A percentile compares a stretch with the other conserved stretches of the same genome.
Conservation (phyloP, 2,797 vertebrate genomes). For the Danio tinwini region DNA sequence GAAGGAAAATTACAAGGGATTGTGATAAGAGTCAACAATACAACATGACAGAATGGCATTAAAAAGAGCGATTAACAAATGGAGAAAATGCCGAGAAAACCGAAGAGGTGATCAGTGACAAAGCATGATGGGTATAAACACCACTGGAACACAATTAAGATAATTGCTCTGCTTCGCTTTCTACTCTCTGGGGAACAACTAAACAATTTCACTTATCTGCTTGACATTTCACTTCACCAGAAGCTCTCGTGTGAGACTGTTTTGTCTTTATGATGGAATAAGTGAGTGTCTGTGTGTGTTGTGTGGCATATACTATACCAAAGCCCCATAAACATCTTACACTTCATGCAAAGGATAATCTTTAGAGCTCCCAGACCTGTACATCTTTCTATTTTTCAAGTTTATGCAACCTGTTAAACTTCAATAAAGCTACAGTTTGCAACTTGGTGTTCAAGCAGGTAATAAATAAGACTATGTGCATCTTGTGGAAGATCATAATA, state of each 20-base stretch:
- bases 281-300: conserved; percentile 13
- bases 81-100: background rate
- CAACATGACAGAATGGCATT: background rate
- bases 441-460: no score
- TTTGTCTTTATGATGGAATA: background rate
- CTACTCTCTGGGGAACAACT: conserved; percentile 24
- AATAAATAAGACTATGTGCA: no score
- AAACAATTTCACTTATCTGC: conserved; percentile 56
- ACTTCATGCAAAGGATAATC: conserved; percentile 8
- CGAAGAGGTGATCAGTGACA: conserved; percentile 6
- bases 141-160: conserved; percentile 40
- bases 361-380: background rate
- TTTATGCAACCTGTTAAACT: background rate
- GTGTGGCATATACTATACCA: no score
- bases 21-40: background rate
- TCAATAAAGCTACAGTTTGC: background rate
- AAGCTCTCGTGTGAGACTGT: background rate
- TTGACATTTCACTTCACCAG: conserved; percentile 56
- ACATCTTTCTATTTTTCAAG: background rate
- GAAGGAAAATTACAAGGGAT: background rate
- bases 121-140: conserved; percentile 33
- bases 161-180: conserved; percentile 43
- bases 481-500: no score
- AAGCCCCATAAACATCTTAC: no score
- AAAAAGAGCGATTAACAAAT: background rate